Base-by-base conservation (phyloP, 2,888 invertebrate species). In the Chrysolina haemoptera region DNA sequence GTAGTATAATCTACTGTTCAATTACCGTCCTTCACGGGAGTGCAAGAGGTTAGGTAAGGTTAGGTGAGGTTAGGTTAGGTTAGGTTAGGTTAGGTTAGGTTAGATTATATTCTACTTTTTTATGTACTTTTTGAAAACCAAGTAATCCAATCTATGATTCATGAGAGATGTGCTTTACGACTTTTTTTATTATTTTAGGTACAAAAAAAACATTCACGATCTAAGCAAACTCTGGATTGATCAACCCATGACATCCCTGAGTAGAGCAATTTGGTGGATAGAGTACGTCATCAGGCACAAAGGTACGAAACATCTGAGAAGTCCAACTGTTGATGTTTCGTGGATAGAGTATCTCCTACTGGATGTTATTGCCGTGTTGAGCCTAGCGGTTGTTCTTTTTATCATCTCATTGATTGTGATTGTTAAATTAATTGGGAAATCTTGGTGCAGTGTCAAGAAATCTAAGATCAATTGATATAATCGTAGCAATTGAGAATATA, bases 261-360 rank as follows among this genome's bases (percentile, higher is more conserved):
- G 84, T 18, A 80, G 78, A 68, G 84, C 82, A 1, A 70, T 84
- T 5, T 85, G 84, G 84, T 85, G 85, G 85, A 76, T 80, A 27
- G 82, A 83, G 63, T 83, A 82, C 66, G 79, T 82, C 6, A 78
- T 83, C n/a, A 76, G 84, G 40, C 79, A 84, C 70, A 80, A 87
- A 22, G 89, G 89, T 0, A 89, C 90, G 0, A 84, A 84, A 8
- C 88, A 89, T 77, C 85, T 91, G 8, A 88, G 89, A 12, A 89
- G 90, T 10, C 86, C 89, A 14, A 86, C 85, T 1, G 88, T 87
- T 10, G 89, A 89, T 18, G 77, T 88, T 8, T 82, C 87, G 6
- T 87, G 87, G 78, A 78, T 85, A 46, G 85, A 88, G 79, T 89
- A 89, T 78, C 89, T 88, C 65, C 80, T 89, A 80, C 55, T 90